These are phyloP conservation scores for Embidobia sp. DNA, from an alignment of 2,888 invertebrate species.

Conservation along the genomic window DNA sequence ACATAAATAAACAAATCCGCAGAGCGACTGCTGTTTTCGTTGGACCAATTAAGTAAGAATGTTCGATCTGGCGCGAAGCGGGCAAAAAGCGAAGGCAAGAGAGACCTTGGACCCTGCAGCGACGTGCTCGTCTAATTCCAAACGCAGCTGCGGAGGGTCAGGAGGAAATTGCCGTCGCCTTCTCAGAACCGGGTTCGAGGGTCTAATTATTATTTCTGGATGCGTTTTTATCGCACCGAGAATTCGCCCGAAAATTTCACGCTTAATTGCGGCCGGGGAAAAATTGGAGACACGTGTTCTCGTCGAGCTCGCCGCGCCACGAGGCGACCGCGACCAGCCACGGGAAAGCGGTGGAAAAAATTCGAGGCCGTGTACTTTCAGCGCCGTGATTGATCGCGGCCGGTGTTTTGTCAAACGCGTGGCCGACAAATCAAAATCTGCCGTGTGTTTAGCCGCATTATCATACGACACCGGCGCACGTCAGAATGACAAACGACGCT, in stretches of 20 bases:
- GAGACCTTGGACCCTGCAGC: slow-evolving; percentile 25
- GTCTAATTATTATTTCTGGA: slow-evolving; percentile 53
- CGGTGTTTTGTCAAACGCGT: slow-evolving; percentile 21
- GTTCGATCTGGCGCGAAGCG: slow-evolving; percentile 2
- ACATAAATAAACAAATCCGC: slow-evolving; percentile 17
- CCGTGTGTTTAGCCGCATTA: slow-evolving; percentile 19
- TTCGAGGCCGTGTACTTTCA: slow-evolving; percentile 6
- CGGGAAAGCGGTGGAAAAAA: too few relatives aligned
- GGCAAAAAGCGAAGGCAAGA: slow-evolving; percentile 17
- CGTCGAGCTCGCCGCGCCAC: too few relatives aligned
- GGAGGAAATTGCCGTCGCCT: slow-evolving; percentile 31
- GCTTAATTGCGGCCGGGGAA: slow-evolving; percentile 22
- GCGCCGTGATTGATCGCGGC: slow-evolving; percentile 21
- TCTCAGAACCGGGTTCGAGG: slow-evolving; percentile 32
- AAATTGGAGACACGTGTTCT: slow-evolving; percentile 10
- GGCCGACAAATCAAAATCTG: slow-evolving; percentile 25
- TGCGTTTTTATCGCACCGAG: slow-evolving; percentile 43
- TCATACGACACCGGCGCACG: slow-evolving; percentile 9
- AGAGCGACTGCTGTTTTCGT: slow-evolving; percentile 10
- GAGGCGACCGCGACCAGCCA: too few relatives aligned
- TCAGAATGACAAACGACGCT: slow-evolving; percentile 32
- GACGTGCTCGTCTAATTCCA: slow-evolving; percentile 38
- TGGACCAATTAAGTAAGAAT: slow-evolving; percentile 40
- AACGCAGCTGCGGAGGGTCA: slow-evolving; percentile 42
- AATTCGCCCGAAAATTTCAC: slow-evolving; percentile 26